These are phyloP conservation scores for Tupaia tana DNA, from an alignment of 2,113 vertebrate genomes.

Conservation along the genomic window DNA sequence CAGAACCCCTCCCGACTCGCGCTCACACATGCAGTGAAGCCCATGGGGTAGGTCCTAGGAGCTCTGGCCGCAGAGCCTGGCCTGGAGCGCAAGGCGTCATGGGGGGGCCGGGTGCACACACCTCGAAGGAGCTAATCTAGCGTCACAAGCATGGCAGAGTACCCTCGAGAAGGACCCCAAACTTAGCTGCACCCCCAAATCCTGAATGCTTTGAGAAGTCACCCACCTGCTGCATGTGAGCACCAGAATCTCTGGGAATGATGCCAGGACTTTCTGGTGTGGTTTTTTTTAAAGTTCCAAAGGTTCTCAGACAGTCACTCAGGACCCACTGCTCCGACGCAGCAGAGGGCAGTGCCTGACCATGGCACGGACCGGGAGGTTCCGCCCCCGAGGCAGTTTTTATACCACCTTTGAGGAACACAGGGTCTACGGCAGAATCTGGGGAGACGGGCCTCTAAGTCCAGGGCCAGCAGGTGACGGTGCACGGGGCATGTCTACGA, in stretches of 20 bases:
- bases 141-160: neutral
- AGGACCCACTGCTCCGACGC: neutral
- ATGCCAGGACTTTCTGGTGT: neutral
- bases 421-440: neutral
- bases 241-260: neutral
- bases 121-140: neutral
- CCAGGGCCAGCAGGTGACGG: neutral
- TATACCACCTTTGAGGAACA: neutral
- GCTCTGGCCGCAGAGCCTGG: neutral
- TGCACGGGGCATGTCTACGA: too few species aligned
- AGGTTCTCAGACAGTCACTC: neutral
- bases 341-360: neutral
- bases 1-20: neutral
- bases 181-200: neutral
- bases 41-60: neutral
- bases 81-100: neutral
- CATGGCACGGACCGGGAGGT: rapidly evolving
- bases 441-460: neutral
- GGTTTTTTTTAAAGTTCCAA: neutral
- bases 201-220: neutral
- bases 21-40: neutral
- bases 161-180: neutral
- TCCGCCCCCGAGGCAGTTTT: neutral
- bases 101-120: neutral
- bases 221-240: neutral